These are phyloP conservation scores for Endotricha flammealis DNA, from an alignment of 2,888 invertebrate genomes.

Conservation along the genomic window DNA sequence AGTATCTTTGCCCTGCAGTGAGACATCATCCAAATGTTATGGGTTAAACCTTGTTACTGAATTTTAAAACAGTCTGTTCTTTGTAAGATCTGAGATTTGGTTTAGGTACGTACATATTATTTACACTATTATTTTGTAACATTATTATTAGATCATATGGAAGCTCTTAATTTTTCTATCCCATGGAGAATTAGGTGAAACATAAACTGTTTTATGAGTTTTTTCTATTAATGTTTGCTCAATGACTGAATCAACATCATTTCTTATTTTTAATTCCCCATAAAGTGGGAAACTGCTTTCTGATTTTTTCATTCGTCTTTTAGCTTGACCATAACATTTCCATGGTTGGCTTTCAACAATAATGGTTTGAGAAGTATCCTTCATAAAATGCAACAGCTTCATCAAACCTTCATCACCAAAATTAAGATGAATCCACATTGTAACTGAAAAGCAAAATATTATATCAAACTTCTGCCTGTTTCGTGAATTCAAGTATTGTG, in stretches of 20 bases:
- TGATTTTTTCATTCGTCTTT: constrained; percentile 82
- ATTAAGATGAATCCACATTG: constrained; percentile 95
- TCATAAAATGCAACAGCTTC: constrained; percentile 79
- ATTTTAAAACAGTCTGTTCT: too few relatives aligned
- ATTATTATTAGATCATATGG: constrained; percentile 30
- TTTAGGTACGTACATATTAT: too few relatives aligned
- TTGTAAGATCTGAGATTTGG: too few relatives aligned
- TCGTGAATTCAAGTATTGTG: constrained; percentile 60
- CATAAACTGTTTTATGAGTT: constrained; percentile 70
- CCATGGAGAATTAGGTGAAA: constrained; percentile 82
- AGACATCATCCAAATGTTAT: too few relatives aligned
- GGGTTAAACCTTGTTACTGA: too few relatives aligned
- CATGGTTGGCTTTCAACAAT: constrained; percentile 91
- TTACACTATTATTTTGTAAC: constrained; percentile 3
- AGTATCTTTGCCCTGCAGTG: too few relatives aligned
- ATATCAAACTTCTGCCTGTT: constrained; percentile 78
- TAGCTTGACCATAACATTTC: constrained; percentile 89
- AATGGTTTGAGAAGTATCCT: constrained; percentile 73
- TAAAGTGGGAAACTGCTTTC: constrained; percentile 80
- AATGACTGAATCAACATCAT: constrained; percentile 80
- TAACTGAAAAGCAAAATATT: constrained; percentile 88
- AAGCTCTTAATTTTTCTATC: constrained; percentile 83
- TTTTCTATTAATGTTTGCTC: constrained; percentile 71
- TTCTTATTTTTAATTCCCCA: constrained; percentile 77
- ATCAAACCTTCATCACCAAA: constrained; percentile 85